These are phyloP conservation scores for Crotophaga sulcirostris DNA, from an alignment of 2,113 vertebrate genomes.

Conservation along the genomic window DNA sequence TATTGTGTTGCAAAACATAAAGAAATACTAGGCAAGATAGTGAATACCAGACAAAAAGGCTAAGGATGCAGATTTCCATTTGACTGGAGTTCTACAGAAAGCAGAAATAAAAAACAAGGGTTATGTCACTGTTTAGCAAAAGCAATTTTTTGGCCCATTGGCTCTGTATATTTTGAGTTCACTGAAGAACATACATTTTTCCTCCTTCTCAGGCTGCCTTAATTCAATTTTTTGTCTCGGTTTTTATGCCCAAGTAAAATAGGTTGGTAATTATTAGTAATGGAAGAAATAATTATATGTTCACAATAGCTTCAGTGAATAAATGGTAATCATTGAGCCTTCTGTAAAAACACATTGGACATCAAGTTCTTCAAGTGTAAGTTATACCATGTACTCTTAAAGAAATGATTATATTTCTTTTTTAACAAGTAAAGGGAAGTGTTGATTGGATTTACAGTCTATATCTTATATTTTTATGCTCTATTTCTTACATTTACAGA, in stretches of 20 bases:
- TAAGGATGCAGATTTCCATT: not conserved
- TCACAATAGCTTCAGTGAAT: slow-evolving; percentile 21
- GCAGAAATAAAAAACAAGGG: not conserved
- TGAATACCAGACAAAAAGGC: not conserved
- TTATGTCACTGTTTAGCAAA: slow-evolving; percentile 20
- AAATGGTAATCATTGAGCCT: slow-evolving; percentile 31
- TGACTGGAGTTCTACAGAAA: not conserved
- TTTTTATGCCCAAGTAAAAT: slow-evolving; percentile 31
- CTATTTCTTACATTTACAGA: not conserved
- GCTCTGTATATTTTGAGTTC: slow-evolving; percentile 7
- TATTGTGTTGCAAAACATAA: not conserved
- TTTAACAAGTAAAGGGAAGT: not conserved
- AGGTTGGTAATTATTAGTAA: slow-evolving; percentile 46
- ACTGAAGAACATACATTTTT: not conserved
- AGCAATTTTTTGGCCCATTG: slow-evolving; percentile 58
- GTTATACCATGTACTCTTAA: slow-evolving; percentile 13
- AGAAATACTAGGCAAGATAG: not conserved
- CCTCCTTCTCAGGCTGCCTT: not conserved
- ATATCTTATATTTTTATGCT: not conserved
- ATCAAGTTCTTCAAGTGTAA: slow-evolving; percentile 8
- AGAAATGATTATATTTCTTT: not conserved
- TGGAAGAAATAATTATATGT: slow-evolving; percentile 44
- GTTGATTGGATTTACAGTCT: not conserved
- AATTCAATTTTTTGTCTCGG: not conserved
- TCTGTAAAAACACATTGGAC: not conserved